Conservation (phyloP, 2,888 invertebrate species). For the Selenia dentaria region DNA sequence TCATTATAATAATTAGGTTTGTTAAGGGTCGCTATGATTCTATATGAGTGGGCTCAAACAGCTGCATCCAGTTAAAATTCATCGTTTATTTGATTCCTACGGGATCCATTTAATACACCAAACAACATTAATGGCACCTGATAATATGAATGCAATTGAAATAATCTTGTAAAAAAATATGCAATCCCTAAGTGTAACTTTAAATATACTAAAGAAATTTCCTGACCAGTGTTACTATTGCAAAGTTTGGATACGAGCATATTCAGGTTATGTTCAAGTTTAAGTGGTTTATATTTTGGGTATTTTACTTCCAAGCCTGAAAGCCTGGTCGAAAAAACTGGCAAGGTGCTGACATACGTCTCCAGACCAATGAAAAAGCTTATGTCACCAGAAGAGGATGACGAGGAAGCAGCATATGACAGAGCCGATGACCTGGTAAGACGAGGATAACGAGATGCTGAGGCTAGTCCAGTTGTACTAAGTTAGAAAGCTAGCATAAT, state of each 20-base stretch:
- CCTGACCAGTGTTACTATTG: too few relatives aligned
- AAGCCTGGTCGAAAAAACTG: slow-evolving; percentile 83
- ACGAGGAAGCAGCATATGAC: slow-evolving; percentile 86
- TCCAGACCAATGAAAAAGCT: slow-evolving; percentile 80
- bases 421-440: slow-evolving; percentile 90
- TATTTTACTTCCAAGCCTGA: slow-evolving; percentile 80
- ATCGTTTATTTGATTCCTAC: too few relatives aligned
- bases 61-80: too few relatives aligned
- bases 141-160: too few relatives aligned
- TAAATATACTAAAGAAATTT: too few relatives aligned
- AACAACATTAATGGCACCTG: too few relatives aligned
- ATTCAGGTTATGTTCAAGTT: too few relatives aligned
- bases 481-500: not conserved
- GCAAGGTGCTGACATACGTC: slow-evolving; percentile 69
- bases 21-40: slow-evolving; percentile 1
- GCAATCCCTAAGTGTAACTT: too few relatives aligned
- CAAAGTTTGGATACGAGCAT: too few relatives aligned
- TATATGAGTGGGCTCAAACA: slow-evolving; percentile 2
- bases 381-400: slow-evolving; percentile 72
- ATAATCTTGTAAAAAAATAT: too few relatives aligned
- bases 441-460: slow-evolving; percentile 23
- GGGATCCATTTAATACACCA: too few relatives aligned
- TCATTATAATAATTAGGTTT: slow-evolving; percentile 17
- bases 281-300: too few relatives aligned
- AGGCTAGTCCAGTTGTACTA: slow-evolving; percentile 5